phyloP scores from a whole-genome alignment of 2,797 vertebrate species.

The Urophycis tenuis region DNA sequence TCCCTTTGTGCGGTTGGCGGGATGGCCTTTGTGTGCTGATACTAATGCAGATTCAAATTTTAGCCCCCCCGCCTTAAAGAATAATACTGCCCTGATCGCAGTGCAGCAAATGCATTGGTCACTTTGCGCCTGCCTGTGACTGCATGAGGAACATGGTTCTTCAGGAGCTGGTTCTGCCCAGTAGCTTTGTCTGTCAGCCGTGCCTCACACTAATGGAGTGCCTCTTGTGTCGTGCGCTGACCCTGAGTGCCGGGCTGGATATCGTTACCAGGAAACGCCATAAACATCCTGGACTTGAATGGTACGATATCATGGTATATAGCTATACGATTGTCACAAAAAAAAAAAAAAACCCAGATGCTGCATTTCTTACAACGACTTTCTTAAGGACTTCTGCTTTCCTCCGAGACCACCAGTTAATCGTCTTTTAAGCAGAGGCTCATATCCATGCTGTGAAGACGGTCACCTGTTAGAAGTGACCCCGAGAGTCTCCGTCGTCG shows the following conservation, averaged over 20 bases:
- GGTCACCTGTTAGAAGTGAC: background rate
- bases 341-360: too few species aligned
- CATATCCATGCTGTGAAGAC: background rate
- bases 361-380: background rate
- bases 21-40: background rate
- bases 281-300: background rate
- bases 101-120: background rate
- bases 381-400: background rate
- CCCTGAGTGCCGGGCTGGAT: background rate
- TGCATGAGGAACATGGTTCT: background rate
- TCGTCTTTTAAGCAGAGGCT: too few species aligned
- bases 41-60: slow-evolving; percentile 8
- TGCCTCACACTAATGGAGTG: background rate
- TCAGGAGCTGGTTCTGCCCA: background rate
- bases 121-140: background rate
- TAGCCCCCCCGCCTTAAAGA: background rate
- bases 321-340: background rate
- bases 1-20: slow-evolving; percentile 9
- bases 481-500: background rate
- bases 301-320: background rate
- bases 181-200: background rate
- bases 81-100: background rate
- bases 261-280: background rate
- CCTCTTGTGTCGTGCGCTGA: background rate
- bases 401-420: too few species aligned